These are phyloP conservation scores for Drepanosiphum platanoidis DNA, from an alignment of 2,888 invertebrate species.

Conservation along the genomic window DNA sequence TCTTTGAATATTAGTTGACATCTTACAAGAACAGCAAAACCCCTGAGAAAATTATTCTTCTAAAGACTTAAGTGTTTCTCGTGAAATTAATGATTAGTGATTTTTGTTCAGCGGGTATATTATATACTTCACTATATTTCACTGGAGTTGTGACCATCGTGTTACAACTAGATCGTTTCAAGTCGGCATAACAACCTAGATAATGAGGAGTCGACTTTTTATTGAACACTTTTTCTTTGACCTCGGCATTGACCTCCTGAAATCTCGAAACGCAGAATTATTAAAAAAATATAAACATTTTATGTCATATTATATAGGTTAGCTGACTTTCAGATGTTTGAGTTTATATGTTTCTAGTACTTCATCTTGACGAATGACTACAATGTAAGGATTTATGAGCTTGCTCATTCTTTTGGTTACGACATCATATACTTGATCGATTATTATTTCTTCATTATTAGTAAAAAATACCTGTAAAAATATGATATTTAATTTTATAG, in stretches of 20 bases:
- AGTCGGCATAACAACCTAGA: conserved; percentile 43
- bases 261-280: not conserved
- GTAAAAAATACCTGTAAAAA: conserved; percentile 21
- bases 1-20: conserved; percentile 5
- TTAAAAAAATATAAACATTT: not conserved
- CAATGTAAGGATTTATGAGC: conserved; percentile 43
- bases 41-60: not conserved
- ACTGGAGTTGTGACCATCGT: not conserved
- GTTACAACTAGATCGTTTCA: conserved; percentile 19
- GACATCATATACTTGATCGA: conserved; percentile 26
- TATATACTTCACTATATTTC: conserved; percentile 40
- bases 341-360: conserved; percentile 50
- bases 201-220: conserved; percentile 25
- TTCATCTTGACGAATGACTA: conserved; percentile 47
- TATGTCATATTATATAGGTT: not conserved
- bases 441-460: conserved; percentile 22
- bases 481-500: not conserved
- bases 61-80: not conserved
- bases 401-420: conserved; percentile 8
- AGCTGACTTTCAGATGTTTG: conserved; percentile 16
- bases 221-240: conserved; percentile 34
- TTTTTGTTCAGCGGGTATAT: not conserved
- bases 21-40: conserved; percentile 51
- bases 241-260: conserved; percentile 41
- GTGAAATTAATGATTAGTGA: no score